A percentile compares a stretch with the other conserved stretches of the same genome.
Evolutionary conservation across 2,797 vertebrate genomes (phyloP).

Genomic region (Paedocypris micromegethes): DNA sequence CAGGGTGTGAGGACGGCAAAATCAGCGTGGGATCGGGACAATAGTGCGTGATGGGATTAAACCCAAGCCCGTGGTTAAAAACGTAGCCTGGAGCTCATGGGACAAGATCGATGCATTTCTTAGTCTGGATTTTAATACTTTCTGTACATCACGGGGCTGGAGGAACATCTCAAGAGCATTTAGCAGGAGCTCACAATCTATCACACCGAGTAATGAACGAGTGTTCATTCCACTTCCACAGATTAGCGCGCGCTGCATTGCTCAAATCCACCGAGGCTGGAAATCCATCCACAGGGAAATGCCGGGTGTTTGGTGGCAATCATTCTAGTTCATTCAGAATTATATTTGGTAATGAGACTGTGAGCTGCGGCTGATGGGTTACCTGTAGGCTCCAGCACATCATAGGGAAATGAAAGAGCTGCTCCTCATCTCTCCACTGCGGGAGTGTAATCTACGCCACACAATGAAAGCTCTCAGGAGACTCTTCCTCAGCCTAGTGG

Average conservation of each 20-base stretch:
- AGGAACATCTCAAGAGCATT: constrained; percentile 3
- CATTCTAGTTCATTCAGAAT: constrained; percentile 36
- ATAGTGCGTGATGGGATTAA: no score
- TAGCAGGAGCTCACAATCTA: background rate
- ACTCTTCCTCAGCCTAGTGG: constrained; percentile 60
- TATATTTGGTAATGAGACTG: constrained; percentile 42
- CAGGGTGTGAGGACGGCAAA: no score
- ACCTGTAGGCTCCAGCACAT: constrained; percentile 36
- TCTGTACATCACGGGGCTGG: constrained; percentile 1
- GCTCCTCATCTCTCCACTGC: constrained; percentile 43
- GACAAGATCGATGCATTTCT: no score
- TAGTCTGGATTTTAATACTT: no score
- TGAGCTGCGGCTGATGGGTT: constrained; percentile 42
- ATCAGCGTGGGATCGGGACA: no score
- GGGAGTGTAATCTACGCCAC: constrained; percentile 65
- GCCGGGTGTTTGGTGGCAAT: constrained; percentile 35
- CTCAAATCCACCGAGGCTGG: background rate
- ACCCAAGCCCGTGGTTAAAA: no score
- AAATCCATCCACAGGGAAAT: constrained; percentile 24
- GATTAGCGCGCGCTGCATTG: constrained; percentile 3
- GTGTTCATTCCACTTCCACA: background rate
- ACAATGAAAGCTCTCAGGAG: constrained; percentile 70
- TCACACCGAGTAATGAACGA: background rate
- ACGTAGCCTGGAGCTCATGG: no score
- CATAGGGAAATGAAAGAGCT: constrained; percentile 37